Conservation (phyloP, 2,888 invertebrate genomes). For the Agrotis segetum region DNA sequence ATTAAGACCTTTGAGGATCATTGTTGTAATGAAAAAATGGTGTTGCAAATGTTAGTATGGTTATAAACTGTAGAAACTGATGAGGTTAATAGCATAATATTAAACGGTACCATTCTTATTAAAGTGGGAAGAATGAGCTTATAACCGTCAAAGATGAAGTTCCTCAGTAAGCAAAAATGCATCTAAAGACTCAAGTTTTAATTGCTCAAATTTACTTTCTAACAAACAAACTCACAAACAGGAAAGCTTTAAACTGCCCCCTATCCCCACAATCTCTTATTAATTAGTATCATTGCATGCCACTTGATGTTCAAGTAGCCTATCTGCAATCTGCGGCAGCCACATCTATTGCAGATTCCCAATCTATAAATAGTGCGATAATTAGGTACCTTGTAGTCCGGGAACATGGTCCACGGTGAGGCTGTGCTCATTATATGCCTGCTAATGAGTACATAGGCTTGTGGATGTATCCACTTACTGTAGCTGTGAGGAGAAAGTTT, state of each 20-base stretch:
- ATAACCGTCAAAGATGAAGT: not conserved
- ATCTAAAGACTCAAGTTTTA: no score
- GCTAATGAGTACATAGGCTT: slow-evolving; percentile 65
- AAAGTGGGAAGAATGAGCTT: not conserved
- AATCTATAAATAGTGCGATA: slow-evolving; percentile 61
- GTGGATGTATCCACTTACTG: slow-evolving; percentile 48
- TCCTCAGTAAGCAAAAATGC: not conserved
- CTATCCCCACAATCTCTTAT: not conserved
- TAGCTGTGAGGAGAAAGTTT: slow-evolving; percentile 19
- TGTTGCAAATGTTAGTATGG: not conserved
- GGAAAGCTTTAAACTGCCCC: not conserved
- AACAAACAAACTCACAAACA: not conserved
- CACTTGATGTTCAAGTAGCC: slow-evolving; percentile 27
- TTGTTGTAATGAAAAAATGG: not conserved
- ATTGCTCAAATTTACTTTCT: not conserved
- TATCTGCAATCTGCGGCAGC: slow-evolving; percentile 36
- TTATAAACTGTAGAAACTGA: not conserved
- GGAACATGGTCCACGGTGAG: slow-evolving; percentile 42
- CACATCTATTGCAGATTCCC: slow-evolving; percentile 56
- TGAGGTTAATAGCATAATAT: not conserved
- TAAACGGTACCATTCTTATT: not conserved
- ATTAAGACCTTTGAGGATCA: slow-evolving; percentile 29
- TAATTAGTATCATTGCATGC: slow-evolving; percentile 52
- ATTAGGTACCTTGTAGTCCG: slow-evolving; percentile 61
- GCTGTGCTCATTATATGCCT: slow-evolving; percentile 55